Conservation (phyloP, 2,113 vertebrate genomes). For the Spilogale gracilis region DNA sequence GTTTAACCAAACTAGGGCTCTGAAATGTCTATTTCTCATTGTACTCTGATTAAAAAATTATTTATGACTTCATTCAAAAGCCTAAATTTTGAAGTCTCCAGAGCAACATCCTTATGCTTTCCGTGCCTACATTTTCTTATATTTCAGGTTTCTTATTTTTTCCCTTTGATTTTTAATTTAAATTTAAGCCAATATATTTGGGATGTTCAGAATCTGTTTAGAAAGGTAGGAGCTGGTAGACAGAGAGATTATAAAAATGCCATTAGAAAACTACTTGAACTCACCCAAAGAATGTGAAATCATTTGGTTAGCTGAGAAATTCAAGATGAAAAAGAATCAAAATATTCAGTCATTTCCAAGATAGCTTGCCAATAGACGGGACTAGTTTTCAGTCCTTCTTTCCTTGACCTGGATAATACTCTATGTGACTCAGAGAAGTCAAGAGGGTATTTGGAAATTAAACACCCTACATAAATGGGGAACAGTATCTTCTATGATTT, state of each 20-base stretch:
- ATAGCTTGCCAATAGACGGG: neutral
- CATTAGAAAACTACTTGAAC: neutral
- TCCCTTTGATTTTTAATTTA: neutral
- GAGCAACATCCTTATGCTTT: neutral
- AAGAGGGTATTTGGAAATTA: neutral
- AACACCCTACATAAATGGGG: neutral
- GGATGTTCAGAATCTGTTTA: neutral
- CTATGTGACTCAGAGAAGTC: neutral
- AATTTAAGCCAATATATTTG: neutral
- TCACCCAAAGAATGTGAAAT: neutral
- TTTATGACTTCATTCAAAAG: conserved; percentile 3
- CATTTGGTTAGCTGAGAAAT: neutral
- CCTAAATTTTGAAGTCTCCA: neutral
- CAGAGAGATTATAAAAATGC: neutral
- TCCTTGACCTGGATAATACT: neutral
- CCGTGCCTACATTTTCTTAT: neutral
- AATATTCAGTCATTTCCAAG: neutral
- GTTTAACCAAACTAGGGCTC: neutral
- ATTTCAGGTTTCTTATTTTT: neutral
- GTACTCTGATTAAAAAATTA: neutral
- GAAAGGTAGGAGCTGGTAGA: neutral
- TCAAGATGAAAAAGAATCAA: neutral
- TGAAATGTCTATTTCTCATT: neutral
- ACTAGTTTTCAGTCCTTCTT: neutral
- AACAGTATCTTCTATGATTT: neutral